Percentiles rank a stretch among this genome's conserved stretches.
phyloP scores from a whole-genome alignment of 1,140 invertebrate species.

The Drosophila virilis region DNA sequence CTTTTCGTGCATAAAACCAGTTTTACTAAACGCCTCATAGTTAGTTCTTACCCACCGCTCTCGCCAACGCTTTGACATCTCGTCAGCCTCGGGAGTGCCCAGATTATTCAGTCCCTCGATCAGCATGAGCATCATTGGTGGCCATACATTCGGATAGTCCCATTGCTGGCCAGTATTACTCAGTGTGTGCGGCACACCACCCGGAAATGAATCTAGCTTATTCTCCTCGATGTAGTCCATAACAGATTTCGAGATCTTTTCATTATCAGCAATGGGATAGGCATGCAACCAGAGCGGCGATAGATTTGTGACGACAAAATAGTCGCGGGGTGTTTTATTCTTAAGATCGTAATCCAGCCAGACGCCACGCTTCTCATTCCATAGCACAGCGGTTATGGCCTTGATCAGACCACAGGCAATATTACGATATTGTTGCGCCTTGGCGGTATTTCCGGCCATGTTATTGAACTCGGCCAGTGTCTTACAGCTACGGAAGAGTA shows the following conservation, averaged over 20 bases:
- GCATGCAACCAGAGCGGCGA: slow-evolving; percentile 93
- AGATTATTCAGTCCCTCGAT: slow-evolving; percentile 91
- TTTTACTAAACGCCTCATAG: slow-evolving; percentile 90
- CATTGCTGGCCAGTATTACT: slow-evolving; percentile 94
- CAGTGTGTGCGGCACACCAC: slow-evolving; percentile 92
- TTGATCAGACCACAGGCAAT: slow-evolving; percentile 87
- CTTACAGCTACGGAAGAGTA: slow-evolving; percentile 92
- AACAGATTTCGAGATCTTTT: slow-evolving; percentile 88
- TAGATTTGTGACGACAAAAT: slow-evolving; percentile 94
- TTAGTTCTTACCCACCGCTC: slow-evolving; percentile 93
- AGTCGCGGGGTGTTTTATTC: slow-evolving; percentile 90
- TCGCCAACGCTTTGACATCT: slow-evolving; percentile 89
- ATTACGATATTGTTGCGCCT: slow-evolving; percentile 87
- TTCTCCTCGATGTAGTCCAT: slow-evolving; percentile 90
- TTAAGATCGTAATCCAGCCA: slow-evolving; percentile 95
- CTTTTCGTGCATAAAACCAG: slow-evolving; percentile 94
- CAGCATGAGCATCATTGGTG: slow-evolving; percentile 93
- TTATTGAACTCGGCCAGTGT: slow-evolving; percentile 90
- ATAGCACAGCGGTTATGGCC: slow-evolving; percentile 87
- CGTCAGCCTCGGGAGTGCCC: slow-evolving; percentile 87
- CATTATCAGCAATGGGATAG: slow-evolving; percentile 87
- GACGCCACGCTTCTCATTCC: slow-evolving; percentile 92
- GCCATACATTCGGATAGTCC: slow-evolving; percentile 98
- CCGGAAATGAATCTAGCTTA: slow-evolving; percentile 86
- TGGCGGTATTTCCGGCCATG: slow-evolving; percentile 87